Conservation (phyloP, 2,797 vertebrate genomes). For the Nannoperca australis region DNA sequence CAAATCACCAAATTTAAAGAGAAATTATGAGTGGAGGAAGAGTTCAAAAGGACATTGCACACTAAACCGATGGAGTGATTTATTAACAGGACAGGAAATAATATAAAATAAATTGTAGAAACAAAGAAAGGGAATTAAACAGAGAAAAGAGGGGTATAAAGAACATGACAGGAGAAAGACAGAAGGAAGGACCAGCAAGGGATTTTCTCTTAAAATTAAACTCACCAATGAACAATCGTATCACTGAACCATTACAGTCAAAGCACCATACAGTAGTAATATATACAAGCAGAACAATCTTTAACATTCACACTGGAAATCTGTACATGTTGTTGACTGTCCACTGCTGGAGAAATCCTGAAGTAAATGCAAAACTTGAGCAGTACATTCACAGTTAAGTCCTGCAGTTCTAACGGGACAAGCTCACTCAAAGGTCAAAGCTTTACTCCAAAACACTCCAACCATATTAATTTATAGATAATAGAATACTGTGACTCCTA, state of each 20-base stretch:
- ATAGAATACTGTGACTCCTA: background rate
- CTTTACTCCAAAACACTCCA: background rate
- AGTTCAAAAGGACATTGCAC: constrained; percentile 46
- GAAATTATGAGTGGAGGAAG: background rate
- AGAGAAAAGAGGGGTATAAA: background rate
- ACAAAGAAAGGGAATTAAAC: background rate
- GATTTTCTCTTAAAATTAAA: background rate
- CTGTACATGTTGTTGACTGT: background rate
- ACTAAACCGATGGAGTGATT: constrained; percentile 29
- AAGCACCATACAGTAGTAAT: background rate
- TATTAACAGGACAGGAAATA: constrained; percentile 24
- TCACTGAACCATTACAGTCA: background rate
- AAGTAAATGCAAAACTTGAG: background rate
- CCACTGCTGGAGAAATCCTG: too few species aligned
- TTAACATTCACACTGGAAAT: background rate
- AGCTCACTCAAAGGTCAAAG: background rate
- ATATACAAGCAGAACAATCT: too few species aligned
- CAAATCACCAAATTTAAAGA: constrained; percentile 30
- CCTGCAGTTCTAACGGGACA: background rate
- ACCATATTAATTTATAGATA: background rate
- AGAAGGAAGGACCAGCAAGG: background rate
- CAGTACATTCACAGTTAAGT: background rate
- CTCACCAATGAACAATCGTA: too few species aligned
- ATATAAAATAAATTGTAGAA: background rate
- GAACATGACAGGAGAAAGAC: background rate